Evolutionary conservation across 1,140 invertebrate species (phyloP).

Genomic region (Probaryconus sp.): DNA sequence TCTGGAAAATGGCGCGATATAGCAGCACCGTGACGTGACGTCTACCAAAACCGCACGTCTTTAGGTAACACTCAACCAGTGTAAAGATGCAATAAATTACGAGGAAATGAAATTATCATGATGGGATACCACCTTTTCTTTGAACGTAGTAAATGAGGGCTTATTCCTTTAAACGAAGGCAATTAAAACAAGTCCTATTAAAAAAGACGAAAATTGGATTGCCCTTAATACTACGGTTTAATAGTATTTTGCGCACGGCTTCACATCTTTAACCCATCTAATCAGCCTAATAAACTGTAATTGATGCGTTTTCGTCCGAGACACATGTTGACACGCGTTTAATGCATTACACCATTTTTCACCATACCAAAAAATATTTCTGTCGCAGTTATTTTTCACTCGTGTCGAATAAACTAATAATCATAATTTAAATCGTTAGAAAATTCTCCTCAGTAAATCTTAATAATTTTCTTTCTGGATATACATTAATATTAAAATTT

Average conservation of each 20-base stretch:
- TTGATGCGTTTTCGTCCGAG: conserved; percentile 14
- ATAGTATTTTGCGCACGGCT: conserved; percentile 29
- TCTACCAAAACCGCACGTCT: conserved; percentile 37
- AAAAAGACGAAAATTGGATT: conserved; percentile 58
- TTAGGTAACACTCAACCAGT: conserved; percentile 43
- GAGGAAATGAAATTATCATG: conserved; percentile 48
- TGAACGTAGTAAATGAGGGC: conserved; percentile 12
- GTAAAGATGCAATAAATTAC: conserved; percentile 51
- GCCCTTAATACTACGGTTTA: conserved; percentile 42
- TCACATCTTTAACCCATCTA: conserved; percentile 37
- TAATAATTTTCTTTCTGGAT: too few species aligned
- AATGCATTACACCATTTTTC: too few species aligned
- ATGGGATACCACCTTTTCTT: conserved; percentile 42
- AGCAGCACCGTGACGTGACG: conserved; percentile 28
- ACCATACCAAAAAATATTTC: too few species aligned
- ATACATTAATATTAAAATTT: too few species aligned
- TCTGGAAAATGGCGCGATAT: conserved; percentile 46
- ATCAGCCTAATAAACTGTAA: conserved; percentile 26
- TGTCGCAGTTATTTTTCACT: too few species aligned
- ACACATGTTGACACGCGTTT: not conserved
- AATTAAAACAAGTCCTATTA: conserved; percentile 55
- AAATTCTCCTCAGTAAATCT: too few species aligned
- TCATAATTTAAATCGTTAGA: too few species aligned
- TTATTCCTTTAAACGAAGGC: conserved; percentile 31
- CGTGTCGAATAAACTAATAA: too few species aligned